Conservation (phyloP, 1,140 invertebrate genomes). For the Eciton burchellii region DNA sequence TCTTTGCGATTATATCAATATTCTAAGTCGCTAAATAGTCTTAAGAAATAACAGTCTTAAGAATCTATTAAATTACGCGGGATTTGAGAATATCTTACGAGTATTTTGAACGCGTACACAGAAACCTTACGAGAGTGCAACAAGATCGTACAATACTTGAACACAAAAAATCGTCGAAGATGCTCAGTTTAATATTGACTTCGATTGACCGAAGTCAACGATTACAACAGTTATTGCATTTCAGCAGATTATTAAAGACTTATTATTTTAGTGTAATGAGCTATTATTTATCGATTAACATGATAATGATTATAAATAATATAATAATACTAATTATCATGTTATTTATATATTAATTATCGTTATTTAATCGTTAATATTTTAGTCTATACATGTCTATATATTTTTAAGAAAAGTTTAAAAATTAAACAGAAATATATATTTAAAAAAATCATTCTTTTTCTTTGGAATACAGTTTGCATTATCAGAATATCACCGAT, state of each 20-base stretch:
- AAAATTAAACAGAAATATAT: not conserved
- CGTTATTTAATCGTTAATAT: not conserved
- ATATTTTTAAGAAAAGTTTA: not conserved
- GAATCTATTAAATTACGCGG: slow-evolving; percentile 82
- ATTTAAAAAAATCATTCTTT: not conserved
- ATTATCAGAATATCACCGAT: too few species aligned
- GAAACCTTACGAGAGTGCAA: slow-evolving; percentile 73
- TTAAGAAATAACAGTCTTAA: slow-evolving; percentile 81
- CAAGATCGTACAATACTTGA: slow-evolving; percentile 67
- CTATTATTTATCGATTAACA: too few species aligned
- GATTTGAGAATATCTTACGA: slow-evolving; percentile 84
- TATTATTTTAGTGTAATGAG: not conserved
- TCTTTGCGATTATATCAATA: slow-evolving; percentile 69
- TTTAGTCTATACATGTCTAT: not conserved
- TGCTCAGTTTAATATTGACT: not conserved
- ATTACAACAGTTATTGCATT: not conserved
- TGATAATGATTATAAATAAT: too few species aligned
- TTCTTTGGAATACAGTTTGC: too few species aligned
- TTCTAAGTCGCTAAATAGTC: slow-evolving; percentile 83
- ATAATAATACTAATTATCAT: too few species aligned
- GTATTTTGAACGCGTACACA: slow-evolving; percentile 77
- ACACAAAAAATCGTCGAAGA: slow-evolving; percentile 8
- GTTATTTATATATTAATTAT: too few species aligned
- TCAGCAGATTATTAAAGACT: not conserved
- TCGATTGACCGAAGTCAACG: not conserved